phyloP scores from a whole-genome alignment of 2,797 vertebrate genomes.

The Valencia hispanica region DNA sequence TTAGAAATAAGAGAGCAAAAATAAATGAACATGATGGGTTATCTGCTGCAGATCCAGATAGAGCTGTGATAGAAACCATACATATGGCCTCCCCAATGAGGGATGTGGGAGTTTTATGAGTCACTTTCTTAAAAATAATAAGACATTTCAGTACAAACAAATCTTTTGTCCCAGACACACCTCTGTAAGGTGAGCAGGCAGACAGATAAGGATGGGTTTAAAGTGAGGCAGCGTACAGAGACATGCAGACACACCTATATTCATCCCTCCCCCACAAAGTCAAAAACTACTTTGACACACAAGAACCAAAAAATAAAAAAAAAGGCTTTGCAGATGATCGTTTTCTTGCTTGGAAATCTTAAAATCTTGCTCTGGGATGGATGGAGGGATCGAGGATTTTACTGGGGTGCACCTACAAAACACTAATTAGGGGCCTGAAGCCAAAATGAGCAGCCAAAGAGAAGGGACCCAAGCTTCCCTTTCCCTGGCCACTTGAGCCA shows the following conservation, averaged over 20 bases:
- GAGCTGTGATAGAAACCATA: background rate
- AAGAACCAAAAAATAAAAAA: conserved; percentile 35
- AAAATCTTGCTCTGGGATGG: conserved; percentile 59
- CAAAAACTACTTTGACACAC: conserved; percentile 24
- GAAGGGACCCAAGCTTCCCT: too few species aligned
- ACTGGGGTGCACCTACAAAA: conserved; percentile 42
- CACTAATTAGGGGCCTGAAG: conserved; percentile 65
- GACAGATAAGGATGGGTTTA: conserved; percentile 17
- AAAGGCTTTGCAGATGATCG: conserved; percentile 52
- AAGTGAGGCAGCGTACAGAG: conserved; percentile 17
- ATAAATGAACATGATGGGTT: too few species aligned
- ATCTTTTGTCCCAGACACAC: conserved; percentile 2
- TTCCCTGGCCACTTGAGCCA: too few species aligned
- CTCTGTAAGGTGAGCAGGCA: conserved; percentile 14
- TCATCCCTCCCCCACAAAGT: conserved; percentile 12
- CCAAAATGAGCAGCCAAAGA: too few species aligned
- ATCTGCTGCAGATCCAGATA: background rate
- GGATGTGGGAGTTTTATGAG: conserved; percentile 9
- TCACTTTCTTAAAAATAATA: background rate
- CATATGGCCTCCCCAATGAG: conserved; percentile 19
- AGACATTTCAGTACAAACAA: background rate
- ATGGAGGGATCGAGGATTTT: conserved; percentile 17
- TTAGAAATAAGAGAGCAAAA: too few species aligned
- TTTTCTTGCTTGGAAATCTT: conserved; percentile 55
- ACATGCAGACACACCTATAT: conserved; percentile 27